Evolutionary conservation across 2,113 vertebrate genomes (phyloP).

Genomic region (Regulus satrapa): DNA sequence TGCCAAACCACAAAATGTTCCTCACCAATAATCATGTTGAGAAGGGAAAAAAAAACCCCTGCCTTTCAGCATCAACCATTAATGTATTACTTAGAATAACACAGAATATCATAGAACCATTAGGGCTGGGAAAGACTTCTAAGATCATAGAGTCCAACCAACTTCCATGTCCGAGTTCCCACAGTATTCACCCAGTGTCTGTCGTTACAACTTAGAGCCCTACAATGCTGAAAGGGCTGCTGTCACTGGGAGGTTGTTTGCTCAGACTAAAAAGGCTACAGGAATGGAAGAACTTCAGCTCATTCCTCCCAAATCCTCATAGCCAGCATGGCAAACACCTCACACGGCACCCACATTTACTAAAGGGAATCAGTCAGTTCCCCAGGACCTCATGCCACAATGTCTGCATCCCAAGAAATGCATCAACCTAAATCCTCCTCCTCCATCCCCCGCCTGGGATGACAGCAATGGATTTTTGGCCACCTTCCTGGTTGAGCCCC

Average conservation of each 20-base stretch:
- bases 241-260: not conserved
- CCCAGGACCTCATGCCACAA: not conserved
- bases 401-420: not conserved
- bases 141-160: not conserved
- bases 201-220: not conserved
- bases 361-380: not conserved
- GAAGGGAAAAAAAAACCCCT: not conserved
- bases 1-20: not conserved
- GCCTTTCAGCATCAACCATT: not conserved
- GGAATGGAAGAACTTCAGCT: not conserved
- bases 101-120: not conserved
- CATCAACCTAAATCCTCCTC: not conserved
- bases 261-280: not conserved
- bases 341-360: not conserved
- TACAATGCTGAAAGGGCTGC: not conserved
- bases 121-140: not conserved
- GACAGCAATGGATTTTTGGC: not conserved
- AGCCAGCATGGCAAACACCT: not conserved
- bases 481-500: not conserved
- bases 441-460: not conserved
- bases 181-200: not conserved
- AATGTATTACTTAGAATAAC: not conserved
- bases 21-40: not conserved
- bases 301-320: not conserved
- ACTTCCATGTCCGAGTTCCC: not conserved